Percentiles rank a stretch among this genome's conserved stretches.
Conservation (phyloP, 2,797 vertebrate genomes). For the Glyptemys insculpta region DNA sequence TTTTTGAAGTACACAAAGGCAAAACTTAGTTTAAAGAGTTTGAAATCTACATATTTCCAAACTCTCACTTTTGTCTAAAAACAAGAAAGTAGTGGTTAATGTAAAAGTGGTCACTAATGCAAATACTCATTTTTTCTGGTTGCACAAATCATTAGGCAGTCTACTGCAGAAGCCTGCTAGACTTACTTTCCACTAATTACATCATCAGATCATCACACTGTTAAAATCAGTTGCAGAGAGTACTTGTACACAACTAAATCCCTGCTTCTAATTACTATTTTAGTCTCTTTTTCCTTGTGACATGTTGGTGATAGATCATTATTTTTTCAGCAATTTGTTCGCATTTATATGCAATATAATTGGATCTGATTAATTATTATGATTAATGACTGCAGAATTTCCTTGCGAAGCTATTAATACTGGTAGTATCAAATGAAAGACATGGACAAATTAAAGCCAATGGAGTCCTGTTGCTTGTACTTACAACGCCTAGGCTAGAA, state of each 20-base stretch:
- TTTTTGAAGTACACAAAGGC: not conserved
- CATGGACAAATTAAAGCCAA: conserved; percentile 90
- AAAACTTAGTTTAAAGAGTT: not conserved
- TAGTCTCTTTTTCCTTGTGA: conserved; percentile 93
- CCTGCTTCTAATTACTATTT: conserved; percentile 98
- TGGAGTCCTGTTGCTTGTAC: conserved; percentile 83
- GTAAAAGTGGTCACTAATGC: conserved; percentile 33
- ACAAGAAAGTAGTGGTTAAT: conserved; percentile 26
- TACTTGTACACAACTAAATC: conserved; percentile 90
- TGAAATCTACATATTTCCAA: not conserved
- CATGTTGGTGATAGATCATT: conserved; percentile 99
- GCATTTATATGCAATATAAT: conserved; percentile 99
- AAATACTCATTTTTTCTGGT: conserved; percentile 58
- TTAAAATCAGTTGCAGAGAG: conserved; percentile 88
- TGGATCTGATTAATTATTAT: conserved; percentile 99
- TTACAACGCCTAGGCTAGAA: conserved; percentile 72
- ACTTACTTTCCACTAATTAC: conserved; percentile 92
- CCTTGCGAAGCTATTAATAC: conserved; percentile 93
- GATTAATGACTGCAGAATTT: conserved; percentile 97
- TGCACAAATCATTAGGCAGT: conserved; percentile 87
- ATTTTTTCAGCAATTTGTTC: conserved; percentile 99
- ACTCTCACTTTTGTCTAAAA: not conserved
- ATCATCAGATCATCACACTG: conserved; percentile 92
- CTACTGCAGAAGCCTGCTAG: conserved; percentile 84
- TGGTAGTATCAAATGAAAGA: conserved; percentile 88